Conservation (phyloP, 2,113 vertebrate genomes). For the Ceratotherium simum region DNA sequence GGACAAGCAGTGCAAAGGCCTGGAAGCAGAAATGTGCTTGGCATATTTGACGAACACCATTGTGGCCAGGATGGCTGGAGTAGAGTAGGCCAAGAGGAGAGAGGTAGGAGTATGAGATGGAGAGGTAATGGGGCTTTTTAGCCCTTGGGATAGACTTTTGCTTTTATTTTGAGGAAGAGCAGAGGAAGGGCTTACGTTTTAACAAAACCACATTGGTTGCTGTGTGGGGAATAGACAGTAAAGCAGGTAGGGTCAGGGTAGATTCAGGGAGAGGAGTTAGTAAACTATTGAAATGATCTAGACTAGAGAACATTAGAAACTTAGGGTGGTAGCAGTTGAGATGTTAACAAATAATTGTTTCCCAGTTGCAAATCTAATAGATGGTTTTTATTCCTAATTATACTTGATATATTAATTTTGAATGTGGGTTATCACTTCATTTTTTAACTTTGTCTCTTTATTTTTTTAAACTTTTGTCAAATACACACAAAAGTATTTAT, state of each 20-base stretch:
- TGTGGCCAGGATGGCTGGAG: not conserved
- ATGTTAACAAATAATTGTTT: slow-evolving; percentile 10
- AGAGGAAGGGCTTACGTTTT: not conserved
- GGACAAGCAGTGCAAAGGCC: not conserved
- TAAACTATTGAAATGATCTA: not conserved
- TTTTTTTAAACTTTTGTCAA: not conserved
- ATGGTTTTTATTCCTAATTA: not conserved
- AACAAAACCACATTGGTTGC: not conserved
- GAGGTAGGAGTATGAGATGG: not conserved
- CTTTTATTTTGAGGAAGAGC: not conserved
- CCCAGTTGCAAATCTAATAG: not conserved
- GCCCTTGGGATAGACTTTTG: not conserved
- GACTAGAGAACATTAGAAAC: not conserved
- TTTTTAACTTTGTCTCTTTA: not conserved
- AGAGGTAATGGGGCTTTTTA: not conserved
- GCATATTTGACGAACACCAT: not conserved
- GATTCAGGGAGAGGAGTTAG: not conserved
- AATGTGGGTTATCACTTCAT: not conserved
- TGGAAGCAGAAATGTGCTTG: not conserved
- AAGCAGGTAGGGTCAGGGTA: not conserved
- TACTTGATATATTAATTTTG: not conserved
- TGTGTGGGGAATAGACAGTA: not conserved
- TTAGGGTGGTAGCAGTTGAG: not conserved
- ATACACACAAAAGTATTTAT: not conserved
- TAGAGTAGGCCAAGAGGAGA: not conserved